Conservation (phyloP, 2,797 vertebrate species). For the Rhinoraja longicauda region DNA sequence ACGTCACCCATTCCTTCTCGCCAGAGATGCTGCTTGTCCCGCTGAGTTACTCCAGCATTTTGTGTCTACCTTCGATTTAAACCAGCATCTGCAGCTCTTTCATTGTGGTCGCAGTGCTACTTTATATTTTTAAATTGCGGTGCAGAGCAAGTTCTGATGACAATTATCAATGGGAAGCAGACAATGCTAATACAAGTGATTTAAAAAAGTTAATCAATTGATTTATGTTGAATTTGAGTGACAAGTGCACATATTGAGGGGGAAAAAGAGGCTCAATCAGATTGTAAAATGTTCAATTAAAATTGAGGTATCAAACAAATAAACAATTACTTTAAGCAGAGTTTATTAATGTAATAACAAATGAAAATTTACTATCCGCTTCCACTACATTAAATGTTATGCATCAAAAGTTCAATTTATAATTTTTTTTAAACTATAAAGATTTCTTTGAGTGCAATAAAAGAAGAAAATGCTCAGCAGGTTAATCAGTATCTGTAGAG, state of each 20-base stretch:
- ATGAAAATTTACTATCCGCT: not conserved
- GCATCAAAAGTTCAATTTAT: not conserved
- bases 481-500: too few relatives aligned
- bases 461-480: too few relatives aligned
- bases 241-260: not conserved
- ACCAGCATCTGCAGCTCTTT: too few relatives aligned
- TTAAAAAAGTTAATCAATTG: not conserved
- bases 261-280: not conserved
- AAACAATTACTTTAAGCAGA: not conserved
- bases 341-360: not conserved
- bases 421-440: not conserved
- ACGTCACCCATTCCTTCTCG: too few relatives aligned
- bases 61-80: too few relatives aligned
- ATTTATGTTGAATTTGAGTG: not conserved
- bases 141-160: not conserved
- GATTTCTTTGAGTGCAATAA: not conserved
- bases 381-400: not conserved
- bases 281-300: not conserved
- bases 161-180: not conserved
- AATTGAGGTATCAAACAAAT: not conserved
- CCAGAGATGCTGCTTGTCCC: too few relatives aligned
- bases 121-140: not conserved
- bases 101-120: not conserved
- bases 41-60: too few relatives aligned
- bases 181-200: not conserved